Base-by-base conservation (phyloP, 2,888 invertebrate genomes). In the Dendrolimus pini region DNA sequence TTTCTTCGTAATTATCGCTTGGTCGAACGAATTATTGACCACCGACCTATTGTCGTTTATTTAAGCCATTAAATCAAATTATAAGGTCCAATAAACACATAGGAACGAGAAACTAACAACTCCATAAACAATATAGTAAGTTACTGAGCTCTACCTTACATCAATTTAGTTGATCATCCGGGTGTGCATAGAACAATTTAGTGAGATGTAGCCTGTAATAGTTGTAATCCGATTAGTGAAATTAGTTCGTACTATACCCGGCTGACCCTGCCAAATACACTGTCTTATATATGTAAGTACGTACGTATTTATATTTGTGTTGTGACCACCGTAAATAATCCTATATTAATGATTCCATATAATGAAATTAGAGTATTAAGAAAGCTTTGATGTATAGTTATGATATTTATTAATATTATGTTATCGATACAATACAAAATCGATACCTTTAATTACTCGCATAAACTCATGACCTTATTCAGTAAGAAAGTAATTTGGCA, bases 221-320 rank as follows among this genome's bases (percentile, higher is more conserved):
- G 75, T 78, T 77, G 71, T 80, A 77, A 82, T 77, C 80, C 73
- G 81, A 79, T 83, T 82, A 82, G 75, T 74, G 76, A 77, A 80
- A 80, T 79, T 76, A 80, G 76, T 77, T 77, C 60, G 61, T 64
- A 63, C 66, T 70, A 75, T 67, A 65, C 61, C 58, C 63, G 59
- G 61, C 67, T 70, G 72, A 71, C 73, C 77, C 73, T 64, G 63
- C 59, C 56, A 62, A 67, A 55, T 60, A 60, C 62, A 63, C 65
- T 65, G 47, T 47, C 47, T 47, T 47, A 47, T 9, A 47, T 47
- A 14, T 63, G 59, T 61, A 60, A 47, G 47, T 47, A 47, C 12
- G 47, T 12, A 3, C 12, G 47, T 47, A 59, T 56, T 61, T 57
- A 62, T 60, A 55, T 54, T 55, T 62, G 42, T 55, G 53, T 56